phyloP scores from a whole-genome alignment of 2,888 invertebrate genomes.

The Mythimna loreyi region DNA sequence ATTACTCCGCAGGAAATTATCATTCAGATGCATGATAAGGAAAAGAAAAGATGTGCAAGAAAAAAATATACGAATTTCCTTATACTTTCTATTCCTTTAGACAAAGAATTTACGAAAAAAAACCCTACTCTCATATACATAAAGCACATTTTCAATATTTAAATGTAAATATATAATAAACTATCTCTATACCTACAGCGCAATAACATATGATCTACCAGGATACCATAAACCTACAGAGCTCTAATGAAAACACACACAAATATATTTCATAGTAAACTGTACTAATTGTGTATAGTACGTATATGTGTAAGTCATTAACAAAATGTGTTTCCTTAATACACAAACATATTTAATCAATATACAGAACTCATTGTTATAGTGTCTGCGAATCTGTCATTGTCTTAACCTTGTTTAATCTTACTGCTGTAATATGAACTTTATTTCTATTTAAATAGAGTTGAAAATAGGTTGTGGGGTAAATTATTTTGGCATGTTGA shows the following conservation, averaged over 20 bases:
- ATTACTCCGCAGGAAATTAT: slow-evolving; percentile 53
- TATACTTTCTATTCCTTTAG: slow-evolving; percentile 8
- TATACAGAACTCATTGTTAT: slow-evolving; percentile 37
- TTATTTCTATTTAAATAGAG: rapidly evolving
- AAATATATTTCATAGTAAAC: background rate
- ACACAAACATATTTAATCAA: slow-evolving; percentile 30
- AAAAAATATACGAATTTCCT: slow-evolving; percentile 38
- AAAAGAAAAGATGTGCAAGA: slow-evolving; percentile 39
- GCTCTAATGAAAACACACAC: background rate
- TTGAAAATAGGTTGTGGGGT: background rate
- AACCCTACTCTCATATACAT: background rate
- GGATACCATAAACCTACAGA: slow-evolving; percentile 19
- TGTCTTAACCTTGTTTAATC: slow-evolving; percentile 6
- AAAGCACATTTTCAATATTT: background rate
- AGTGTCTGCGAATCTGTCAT: slow-evolving; percentile 35
- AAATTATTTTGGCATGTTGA: slow-evolving; percentile 40
- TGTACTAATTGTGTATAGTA: background rate
- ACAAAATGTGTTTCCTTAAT: slow-evolving; percentile 26
- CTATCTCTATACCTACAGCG: background rate
- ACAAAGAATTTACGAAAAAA: background rate
- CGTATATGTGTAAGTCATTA: slow-evolving; percentile 25
- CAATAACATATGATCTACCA: slow-evolving; percentile 21
- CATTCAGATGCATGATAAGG: slow-evolving; percentile 46
- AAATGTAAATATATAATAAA: background rate
- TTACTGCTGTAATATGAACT: background rate